Evolutionary conservation across 2,888 invertebrate genomes (phyloP).

Genomic region (Ptychoptera albimana): DNA sequence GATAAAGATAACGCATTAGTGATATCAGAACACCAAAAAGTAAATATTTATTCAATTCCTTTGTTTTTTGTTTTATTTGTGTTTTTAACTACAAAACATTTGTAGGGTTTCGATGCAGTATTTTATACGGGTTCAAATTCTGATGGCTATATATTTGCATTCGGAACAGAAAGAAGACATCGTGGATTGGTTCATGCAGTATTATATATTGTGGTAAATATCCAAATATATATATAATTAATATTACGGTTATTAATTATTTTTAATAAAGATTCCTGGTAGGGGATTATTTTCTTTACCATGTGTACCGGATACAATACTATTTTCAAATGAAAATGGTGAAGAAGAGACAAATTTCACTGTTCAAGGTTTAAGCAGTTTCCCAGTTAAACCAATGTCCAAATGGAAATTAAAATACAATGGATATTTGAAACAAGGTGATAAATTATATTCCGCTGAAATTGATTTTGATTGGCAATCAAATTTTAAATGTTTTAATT

Average conservation of each 20-base stretch:
- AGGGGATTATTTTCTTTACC: slow-evolving; percentile 52
- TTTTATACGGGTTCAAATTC: slow-evolving; percentile 53
- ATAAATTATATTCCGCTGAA: slow-evolving; percentile 36
- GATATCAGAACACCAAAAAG: not conserved
- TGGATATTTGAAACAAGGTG: slow-evolving; percentile 40
- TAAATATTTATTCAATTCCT: not conserved
- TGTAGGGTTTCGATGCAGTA: slow-evolving; percentile 52
- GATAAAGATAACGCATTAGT: not conserved
- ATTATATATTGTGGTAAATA: slow-evolving; percentile 35
- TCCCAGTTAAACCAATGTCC: slow-evolving; percentile 54
- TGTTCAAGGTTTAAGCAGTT: slow-evolving; percentile 52
- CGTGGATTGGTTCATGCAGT: slow-evolving; percentile 49
- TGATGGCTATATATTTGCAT: slow-evolving; percentile 46
- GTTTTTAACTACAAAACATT: slow-evolving; percentile 19
- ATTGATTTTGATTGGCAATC: slow-evolving; percentile 48
- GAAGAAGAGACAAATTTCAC: slow-evolving; percentile 38
- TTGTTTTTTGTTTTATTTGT: not conserved
- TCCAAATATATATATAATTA: too few relatives aligned
- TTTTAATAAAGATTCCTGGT: slow-evolving; percentile 36
- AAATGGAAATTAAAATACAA: slow-evolving; percentile 52
- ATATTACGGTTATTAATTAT: too few relatives aligned
- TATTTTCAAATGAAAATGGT: slow-evolving; percentile 32
- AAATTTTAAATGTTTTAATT: slow-evolving; percentile 49
- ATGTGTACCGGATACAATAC: slow-evolving; percentile 51
- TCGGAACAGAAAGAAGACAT: slow-evolving; percentile 49